Evolutionary conservation across 2,113 vertebrate species (phyloP).

Genomic region (Ardeotis arabs): DNA sequence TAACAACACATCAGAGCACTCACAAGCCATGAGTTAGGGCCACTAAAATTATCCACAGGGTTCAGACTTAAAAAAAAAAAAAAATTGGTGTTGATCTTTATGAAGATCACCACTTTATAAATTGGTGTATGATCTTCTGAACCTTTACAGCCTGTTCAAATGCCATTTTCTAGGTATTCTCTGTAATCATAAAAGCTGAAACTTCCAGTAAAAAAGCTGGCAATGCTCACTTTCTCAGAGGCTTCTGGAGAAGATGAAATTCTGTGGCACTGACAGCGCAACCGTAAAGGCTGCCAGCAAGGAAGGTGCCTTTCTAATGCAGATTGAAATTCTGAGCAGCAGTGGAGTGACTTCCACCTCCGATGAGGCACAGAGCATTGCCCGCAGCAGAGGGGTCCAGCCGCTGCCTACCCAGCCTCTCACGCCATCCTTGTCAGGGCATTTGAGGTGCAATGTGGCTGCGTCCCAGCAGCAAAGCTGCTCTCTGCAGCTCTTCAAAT

Average conservation of each 20-base stretch:
- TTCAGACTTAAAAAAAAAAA: not conserved
- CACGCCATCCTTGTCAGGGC: rapidly evolving
- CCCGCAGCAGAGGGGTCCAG: not conserved
- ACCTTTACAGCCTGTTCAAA: not conserved
- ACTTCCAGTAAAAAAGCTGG: not conserved
- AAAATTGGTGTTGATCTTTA: not conserved
- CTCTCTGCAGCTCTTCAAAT: not conserved
- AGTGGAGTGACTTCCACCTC: not conserved
- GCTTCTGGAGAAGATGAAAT: not conserved
- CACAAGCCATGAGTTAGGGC: not conserved
- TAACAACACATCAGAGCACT: not conserved
- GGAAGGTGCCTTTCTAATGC: not conserved
- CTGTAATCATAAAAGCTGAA: not conserved
- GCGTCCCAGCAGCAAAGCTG: rapidly evolving
- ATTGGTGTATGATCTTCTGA: not conserved
- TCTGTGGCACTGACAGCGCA: not conserved
- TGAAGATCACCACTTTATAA: too few species aligned
- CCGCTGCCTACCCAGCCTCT: not conserved
- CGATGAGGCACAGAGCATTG: rapidly evolving
- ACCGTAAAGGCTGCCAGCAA: not conserved
- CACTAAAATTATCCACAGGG: not conserved
- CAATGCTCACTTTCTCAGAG: not conserved
- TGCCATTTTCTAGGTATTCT: not conserved
- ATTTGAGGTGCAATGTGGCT: rapidly evolving
- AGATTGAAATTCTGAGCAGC: not conserved